phyloP scores from a whole-genome alignment of 2,888 invertebrate species.

The Aphidius colemani region DNA sequence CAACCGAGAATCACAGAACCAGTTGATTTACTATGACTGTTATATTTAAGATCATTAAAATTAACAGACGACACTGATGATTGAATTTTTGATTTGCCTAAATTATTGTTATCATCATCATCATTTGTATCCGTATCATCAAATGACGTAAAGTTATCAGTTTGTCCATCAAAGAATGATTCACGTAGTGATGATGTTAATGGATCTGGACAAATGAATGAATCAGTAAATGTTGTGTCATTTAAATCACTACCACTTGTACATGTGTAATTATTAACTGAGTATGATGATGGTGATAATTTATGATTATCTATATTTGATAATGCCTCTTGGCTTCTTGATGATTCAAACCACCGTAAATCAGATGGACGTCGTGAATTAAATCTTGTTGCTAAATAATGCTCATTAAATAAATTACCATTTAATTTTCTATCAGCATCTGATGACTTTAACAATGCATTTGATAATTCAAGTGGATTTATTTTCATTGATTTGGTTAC shows the following conservation, averaged over 20 bases:
- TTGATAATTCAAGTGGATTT: conserved; percentile 40
- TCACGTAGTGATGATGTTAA: conserved; percentile 52
- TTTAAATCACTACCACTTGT: conserved; percentile 53
- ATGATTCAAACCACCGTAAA: conserved; percentile 55
- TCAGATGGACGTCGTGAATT: conserved; percentile 54
- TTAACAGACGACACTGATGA: conserved; percentile 49
- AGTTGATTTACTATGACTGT: conserved; percentile 48
- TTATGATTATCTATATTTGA: conserved; percentile 46
- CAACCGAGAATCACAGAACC: conserved; percentile 45
- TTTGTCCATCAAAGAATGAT: conserved; percentile 52
- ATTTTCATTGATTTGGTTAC: conserved; percentile 23
- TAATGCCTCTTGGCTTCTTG: conserved; percentile 53
- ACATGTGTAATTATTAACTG: conserved; percentile 53
- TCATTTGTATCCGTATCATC: conserved; percentile 46
- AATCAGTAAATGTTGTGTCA: conserved; percentile 50
- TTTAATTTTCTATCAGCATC: conserved; percentile 42
- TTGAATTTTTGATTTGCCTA: conserved; percentile 31
- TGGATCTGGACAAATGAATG: conserved; percentile 53
- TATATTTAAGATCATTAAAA: conserved; percentile 33
- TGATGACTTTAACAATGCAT: conserved; percentile 34
- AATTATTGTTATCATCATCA: conserved; percentile 26
- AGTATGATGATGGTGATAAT: conserved; percentile 51
- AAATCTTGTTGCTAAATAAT: conserved; percentile 46
- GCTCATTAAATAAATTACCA: conserved; percentile 44
- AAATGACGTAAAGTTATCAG: conserved; percentile 53